A percentile compares a stretch with the other conserved stretches of the same genome.
These are phyloP conservation scores for Lasioglossum malachurum DNA, from an alignment of 2,888 invertebrate species.

Conservation along the genomic window DNA sequence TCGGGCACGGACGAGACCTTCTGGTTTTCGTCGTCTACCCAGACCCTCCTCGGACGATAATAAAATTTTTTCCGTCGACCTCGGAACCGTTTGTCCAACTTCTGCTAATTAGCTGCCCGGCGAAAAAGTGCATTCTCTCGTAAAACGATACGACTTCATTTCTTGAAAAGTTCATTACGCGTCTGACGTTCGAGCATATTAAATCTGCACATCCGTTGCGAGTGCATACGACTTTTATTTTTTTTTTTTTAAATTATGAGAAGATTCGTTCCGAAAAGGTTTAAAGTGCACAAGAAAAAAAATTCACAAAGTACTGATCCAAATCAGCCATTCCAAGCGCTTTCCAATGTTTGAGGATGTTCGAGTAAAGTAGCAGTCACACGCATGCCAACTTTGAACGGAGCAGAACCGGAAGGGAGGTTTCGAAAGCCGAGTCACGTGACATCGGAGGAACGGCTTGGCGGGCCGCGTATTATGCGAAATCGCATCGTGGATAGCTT, in stretches of 20 bases:
- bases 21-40: neutral
- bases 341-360: neutral
- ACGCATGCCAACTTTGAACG: neutral
- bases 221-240: too few species aligned
- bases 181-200: neutral
- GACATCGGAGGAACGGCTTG: slow-evolving; percentile 28
- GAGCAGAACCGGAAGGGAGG: slow-evolving; percentile 58
- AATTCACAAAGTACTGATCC: neutral
- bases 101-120: slow-evolving; percentile 25
- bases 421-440: slow-evolving; percentile 61
- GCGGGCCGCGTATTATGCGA: slow-evolving; percentile 64
- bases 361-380: neutral
- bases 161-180: slow-evolving; percentile 11
- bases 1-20: slow-evolving; percentile 3
- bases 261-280: neutral
- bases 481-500: slow-evolving; percentile 70
- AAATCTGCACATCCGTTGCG: neutral
- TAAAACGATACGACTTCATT: neutral
- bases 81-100: slow-evolving; percentile 3
- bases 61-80: slow-evolving; percentile 21
- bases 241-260: neutral
- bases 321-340: neutral
- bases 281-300: neutral
- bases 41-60: neutral
- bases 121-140: neutral